Conservation (phyloP, 2,888 invertebrate genomes). For the Apamea epomidion region DNA sequence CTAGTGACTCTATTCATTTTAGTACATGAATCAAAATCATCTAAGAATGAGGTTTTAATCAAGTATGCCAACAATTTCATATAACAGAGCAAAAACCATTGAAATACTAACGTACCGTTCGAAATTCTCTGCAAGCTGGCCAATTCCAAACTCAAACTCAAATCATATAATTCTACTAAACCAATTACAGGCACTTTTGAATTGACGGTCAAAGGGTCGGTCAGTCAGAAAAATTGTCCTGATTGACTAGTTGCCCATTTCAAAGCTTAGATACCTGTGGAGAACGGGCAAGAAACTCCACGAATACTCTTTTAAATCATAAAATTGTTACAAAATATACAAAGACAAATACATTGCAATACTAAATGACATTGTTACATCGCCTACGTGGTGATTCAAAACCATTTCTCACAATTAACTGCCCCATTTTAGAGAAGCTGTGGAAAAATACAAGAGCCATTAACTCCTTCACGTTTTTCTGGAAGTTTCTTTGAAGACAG, state of each 20-base stretch:
- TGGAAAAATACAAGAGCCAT: constrained; percentile 48
- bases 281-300: too few species aligned
- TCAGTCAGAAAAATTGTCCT: too few species aligned
- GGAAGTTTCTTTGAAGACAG: constrained; percentile 44
- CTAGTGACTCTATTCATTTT: too few species aligned
- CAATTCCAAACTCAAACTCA: background rate
- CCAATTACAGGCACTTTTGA: too few species aligned
- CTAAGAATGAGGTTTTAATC: background rate
- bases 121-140: background rate
- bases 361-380: constrained; percentile 8
- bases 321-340: too few species aligned
- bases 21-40: background rate
- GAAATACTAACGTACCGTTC: background rate
- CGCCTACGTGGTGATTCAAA: constrained; percentile 2
- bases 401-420: constrained; percentile 47
- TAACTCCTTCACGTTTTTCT: constrained; percentile 46
- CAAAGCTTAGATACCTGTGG: too few species aligned
- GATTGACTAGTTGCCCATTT: too few species aligned
- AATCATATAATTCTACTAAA: too few species aligned
- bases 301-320: too few species aligned
- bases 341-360: constrained; percentile 1
- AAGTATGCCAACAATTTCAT: background rate
- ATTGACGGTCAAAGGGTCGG: too few species aligned
- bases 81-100: background rate
- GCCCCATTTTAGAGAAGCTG: constrained; percentile 38